phyloP scores from a whole-genome alignment of 2,888 invertebrate genomes.

The Seladonia tumulorum region DNA sequence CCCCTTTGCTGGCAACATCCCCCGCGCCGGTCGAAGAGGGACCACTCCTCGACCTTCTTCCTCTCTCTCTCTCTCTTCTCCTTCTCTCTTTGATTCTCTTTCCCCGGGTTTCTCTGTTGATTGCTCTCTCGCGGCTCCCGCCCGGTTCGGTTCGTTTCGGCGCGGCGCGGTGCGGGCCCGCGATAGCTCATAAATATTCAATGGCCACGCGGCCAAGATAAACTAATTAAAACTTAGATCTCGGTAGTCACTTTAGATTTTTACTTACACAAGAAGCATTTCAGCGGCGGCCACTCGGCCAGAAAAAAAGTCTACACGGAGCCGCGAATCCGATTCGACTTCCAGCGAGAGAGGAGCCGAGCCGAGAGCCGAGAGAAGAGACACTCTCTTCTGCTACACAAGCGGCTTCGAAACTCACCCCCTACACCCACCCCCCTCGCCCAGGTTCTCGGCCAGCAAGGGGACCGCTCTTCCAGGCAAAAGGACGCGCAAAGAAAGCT shows the following conservation, averaged over 20 bases:
- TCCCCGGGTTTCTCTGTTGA: constrained; percentile 42
- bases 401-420: constrained; percentile 15
- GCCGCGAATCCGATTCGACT: constrained; percentile 79
- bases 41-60: constrained; percentile 38
- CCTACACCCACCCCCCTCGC: background rate
- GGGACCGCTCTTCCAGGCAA: constrained; percentile 57
- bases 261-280: constrained; percentile 85
- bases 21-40: constrained; percentile 48
- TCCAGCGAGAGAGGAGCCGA: constrained; percentile 4
- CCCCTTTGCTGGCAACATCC: constrained; percentile 65
- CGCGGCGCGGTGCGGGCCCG: constrained; percentile 65
- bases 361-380: background rate
- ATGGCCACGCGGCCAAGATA: constrained; percentile 85
- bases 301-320: constrained; percentile 82
- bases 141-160: constrained; percentile 63
- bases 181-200: constrained; percentile 84
- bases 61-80: constrained; percentile 42
- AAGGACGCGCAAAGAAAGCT: constrained; percentile 82
- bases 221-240: constrained; percentile 85
- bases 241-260: constrained; percentile 85
- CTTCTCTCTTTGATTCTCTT: constrained; percentile 1
- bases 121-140: constrained; percentile 54
- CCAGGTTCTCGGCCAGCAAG: background rate
- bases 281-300: constrained; percentile 79
- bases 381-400: background rate